Evolutionary conservation across 2,797 vertebrate species (phyloP).

Genomic region (Phataginus tricuspis): DNA sequence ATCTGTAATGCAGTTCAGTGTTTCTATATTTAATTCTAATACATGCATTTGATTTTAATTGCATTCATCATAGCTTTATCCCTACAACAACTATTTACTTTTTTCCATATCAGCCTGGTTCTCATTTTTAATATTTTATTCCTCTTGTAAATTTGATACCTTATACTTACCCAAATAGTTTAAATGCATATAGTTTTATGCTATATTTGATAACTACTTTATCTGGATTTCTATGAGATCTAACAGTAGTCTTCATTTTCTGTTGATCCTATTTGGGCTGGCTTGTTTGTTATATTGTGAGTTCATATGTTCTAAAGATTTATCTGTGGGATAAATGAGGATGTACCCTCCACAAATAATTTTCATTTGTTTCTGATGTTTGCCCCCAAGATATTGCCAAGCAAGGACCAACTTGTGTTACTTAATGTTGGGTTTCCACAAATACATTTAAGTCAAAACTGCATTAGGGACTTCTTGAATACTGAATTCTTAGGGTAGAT

Average conservation of each 20-base stretch:
- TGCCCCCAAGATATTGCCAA: background rate
- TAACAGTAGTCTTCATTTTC: background rate
- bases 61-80: background rate
- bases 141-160: background rate
- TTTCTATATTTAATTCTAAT: background rate
- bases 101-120: background rate
- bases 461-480: background rate
- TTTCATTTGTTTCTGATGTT: background rate
- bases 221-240: background rate
- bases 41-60: background rate
- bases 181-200: background rate
- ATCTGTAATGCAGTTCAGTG: background rate
- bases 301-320: background rate
- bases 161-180: background rate
- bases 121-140: conserved; percentile 29
- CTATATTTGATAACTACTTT: background rate
- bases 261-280: background rate
- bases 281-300: background rate
- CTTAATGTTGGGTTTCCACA: background rate
- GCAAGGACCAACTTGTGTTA: background rate
- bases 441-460: background rate
- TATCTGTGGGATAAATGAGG: background rate
- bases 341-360: background rate
- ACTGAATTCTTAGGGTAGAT: background rate
- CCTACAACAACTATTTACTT: background rate